These are phyloP conservation scores for Antheraea assamensis DNA, from an alignment of 2,888 invertebrate species.

Conservation along the genomic window DNA sequence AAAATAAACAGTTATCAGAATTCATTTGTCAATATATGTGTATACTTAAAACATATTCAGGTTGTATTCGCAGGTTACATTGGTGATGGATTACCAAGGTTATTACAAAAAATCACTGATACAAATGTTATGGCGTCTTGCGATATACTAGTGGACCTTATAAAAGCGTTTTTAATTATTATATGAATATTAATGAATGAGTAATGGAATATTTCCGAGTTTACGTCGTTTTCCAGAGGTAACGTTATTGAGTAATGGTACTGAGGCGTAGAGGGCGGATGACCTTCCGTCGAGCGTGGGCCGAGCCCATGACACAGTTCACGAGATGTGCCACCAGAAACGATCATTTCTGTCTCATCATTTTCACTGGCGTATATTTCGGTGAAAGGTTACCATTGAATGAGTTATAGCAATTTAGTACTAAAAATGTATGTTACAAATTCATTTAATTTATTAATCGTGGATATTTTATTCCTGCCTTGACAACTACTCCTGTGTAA, in stretches of 20 bases:
- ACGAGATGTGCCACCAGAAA: conserved; percentile 60
- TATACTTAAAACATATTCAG: not conserved
- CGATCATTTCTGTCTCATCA: conserved; percentile 72
- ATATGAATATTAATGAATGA: conserved; percentile 29
- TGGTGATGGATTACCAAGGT: not conserved
- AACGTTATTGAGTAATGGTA: conserved; percentile 58
- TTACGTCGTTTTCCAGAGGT: conserved; percentile 46
- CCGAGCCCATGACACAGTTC: conserved; percentile 79
- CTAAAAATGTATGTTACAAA: too few species aligned
- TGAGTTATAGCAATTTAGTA: not conserved
- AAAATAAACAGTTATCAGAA: conserved; percentile 8
- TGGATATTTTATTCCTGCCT: too few species aligned
- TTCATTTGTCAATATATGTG: not conserved
- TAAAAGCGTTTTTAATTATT: conserved; percentile 18
- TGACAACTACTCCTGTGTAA: not conserved
- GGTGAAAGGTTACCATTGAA: not conserved
- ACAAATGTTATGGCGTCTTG: not conserved
- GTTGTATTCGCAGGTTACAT: not conserved
- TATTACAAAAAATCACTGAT: not conserved
- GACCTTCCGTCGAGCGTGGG: conserved; percentile 76
- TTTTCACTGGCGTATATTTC: conserved; percentile 39
- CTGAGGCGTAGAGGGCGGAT: conserved; percentile 57
- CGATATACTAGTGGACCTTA: not conserved
- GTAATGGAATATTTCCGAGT: conserved; percentile 37
- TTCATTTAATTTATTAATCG: too few species aligned